Conservation (phyloP, 2,113 vertebrate species). For the Hemichromis elongatus region DNA sequence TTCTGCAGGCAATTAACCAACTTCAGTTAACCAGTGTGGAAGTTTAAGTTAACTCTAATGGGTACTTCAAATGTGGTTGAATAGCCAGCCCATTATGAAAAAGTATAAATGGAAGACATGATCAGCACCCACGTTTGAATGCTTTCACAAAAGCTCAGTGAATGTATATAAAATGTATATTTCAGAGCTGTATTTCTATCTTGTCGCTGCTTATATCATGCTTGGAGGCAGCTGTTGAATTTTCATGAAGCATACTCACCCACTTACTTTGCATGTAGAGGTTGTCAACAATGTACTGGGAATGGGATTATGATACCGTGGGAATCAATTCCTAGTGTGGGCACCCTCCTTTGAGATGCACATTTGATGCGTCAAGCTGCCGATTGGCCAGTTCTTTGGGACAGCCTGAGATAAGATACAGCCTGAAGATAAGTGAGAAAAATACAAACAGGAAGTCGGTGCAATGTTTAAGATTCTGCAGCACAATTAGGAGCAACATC, state of each 20-base stretch:
- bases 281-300: not conserved
- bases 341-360: not conserved
- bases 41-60: not conserved
- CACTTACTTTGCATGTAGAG: not conserved
- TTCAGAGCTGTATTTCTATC: not conserved
- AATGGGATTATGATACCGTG: not conserved
- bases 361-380: not conserved
- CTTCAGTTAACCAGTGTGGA: not conserved
- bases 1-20: not conserved
- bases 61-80: not conserved
- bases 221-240: not conserved
- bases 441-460: not conserved
- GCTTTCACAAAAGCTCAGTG: not conserved
- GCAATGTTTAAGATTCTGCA: not conserved
- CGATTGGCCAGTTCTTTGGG: not conserved
- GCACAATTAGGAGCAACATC: not conserved
- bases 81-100: not conserved
- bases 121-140: not conserved
- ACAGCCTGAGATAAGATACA: not conserved
- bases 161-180: not conserved
- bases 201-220: not conserved
- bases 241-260: not conserved
- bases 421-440: not conserved
- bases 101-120: not conserved
- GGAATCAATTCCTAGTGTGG: not conserved